phyloP scores from a whole-genome alignment of 1,140 invertebrate genomes.

The Panagrolaimus sp. region DNA sequence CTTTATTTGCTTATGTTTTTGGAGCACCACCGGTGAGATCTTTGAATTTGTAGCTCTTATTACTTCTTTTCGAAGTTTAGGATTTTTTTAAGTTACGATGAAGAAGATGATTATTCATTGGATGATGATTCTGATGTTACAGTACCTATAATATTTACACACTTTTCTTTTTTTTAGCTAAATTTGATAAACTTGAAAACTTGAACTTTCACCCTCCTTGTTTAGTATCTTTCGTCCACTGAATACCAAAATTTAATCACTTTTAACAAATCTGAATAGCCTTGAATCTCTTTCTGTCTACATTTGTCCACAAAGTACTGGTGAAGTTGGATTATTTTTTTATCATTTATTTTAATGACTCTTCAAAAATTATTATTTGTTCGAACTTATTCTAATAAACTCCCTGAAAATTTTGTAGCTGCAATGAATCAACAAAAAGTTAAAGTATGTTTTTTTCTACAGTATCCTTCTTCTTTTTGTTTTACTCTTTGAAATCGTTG shows the following conservation, averaged over 20 bases:
- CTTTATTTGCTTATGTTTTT: too few species aligned
- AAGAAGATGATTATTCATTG: too few species aligned
- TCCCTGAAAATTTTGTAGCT: neutral
- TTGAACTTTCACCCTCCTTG: neutral
- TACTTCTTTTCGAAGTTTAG: too few species aligned
- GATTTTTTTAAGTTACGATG: too few species aligned
- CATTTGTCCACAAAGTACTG: neutral
- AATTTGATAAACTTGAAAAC: neutral
- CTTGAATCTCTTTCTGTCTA: neutral
- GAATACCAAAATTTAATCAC: neutral
- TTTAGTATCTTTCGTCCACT: neutral
- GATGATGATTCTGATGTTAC: too few species aligned
- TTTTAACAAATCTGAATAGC: neutral
- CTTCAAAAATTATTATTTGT: neutral
- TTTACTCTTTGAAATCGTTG: too few species aligned
- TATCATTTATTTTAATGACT: neutral
- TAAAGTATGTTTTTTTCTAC: neutral
- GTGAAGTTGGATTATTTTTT: neutral
- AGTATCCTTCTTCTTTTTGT: too few species aligned
- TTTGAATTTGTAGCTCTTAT: too few species aligned
- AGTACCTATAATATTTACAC: neutral
- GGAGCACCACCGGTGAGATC: too few species aligned
- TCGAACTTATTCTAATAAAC: neutral
- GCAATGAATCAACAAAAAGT: neutral
- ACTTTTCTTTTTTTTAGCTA: neutral